Evolutionary conservation across 1,140 invertebrate species (phyloP).

Genomic region (Maconellicoccus hirsutus): DNA sequence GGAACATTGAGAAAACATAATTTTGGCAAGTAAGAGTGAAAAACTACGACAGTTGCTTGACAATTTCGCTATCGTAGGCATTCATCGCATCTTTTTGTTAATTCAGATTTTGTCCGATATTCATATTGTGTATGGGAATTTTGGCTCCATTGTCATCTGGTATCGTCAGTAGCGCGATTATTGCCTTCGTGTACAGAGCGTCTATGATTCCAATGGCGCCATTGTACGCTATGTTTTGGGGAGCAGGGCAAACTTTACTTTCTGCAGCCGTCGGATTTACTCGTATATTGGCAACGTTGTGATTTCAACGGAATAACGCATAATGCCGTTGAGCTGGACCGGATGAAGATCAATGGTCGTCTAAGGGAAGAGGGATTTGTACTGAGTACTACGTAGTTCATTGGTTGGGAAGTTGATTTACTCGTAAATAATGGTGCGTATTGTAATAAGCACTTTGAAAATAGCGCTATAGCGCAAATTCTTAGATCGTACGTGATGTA

Average conservation of each 20-base stretch:
- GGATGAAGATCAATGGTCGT: too few species aligned
- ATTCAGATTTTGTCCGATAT: constrained; percentile 68
- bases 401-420: too few species aligned
- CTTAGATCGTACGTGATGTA: too few species aligned
- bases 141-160: constrained; percentile 73
- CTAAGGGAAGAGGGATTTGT: too few species aligned
- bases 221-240: constrained; percentile 83
- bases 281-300: constrained; percentile 77
- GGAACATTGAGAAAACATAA: constrained; percentile 81
- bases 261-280: constrained; percentile 81
- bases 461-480: too few species aligned
- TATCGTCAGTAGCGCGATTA: constrained; percentile 79
- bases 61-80: too few species aligned
- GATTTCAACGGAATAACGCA: too few species aligned
- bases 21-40: constrained; percentile 71
- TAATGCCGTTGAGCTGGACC: too few species aligned
- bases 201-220: constrained; percentile 78
- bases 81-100: constrained; percentile 20
- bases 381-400: too few species aligned
- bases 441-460: too few species aligned
- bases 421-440: too few species aligned
- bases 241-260: constrained; percentile 80
- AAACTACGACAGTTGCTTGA: too few species aligned
- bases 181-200: constrained; percentile 83
- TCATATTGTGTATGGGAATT: constrained; percentile 79